Conservation (phyloP, 2,888 invertebrate genomes). For the Tetropium fuscum region DNA sequence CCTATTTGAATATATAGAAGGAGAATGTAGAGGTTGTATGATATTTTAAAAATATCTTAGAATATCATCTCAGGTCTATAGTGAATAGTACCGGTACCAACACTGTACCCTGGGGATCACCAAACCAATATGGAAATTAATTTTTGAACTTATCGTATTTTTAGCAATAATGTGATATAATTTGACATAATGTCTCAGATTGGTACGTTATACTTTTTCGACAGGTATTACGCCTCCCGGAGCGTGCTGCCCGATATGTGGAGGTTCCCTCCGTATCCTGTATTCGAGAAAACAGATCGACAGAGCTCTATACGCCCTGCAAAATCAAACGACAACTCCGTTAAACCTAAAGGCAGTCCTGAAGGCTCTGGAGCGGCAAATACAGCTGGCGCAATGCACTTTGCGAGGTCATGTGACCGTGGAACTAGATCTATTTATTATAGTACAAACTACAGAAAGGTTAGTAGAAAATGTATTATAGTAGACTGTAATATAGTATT, state of each 20-base stretch:
- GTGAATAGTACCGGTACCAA: no score
- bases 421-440: slow-evolving; percentile 86
- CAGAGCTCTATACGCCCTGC: slow-evolving; percentile 79
- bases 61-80: no score
- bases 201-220: slow-evolving; percentile 19
- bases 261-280: slow-evolving; percentile 80
- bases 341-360: slow-evolving; percentile 79
- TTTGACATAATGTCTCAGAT: background rate
- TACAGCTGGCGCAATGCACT: slow-evolving; percentile 85
- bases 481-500: no score
- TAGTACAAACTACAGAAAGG: slow-evolving; percentile 77
- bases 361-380: slow-evolving; percentile 76
- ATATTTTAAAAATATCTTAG: no score
- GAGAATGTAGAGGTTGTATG: no score
- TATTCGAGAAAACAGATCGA: slow-evolving; percentile 87
- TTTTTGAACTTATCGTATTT: no score
- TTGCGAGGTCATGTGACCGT: slow-evolving; percentile 86
- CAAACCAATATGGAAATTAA: no score
- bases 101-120: no score
- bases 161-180: no score
- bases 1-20: no score
- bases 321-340: slow-evolving; percentile 73
- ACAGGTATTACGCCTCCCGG: slow-evolving; percentile 86
- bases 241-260: slow-evolving; percentile 92
- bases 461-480: no score